A percentile compares a stretch with the other conserved stretches of the same genome.
These are phyloP conservation scores for Casuarius casuarius DNA, from an alignment of 2,113 vertebrate genomes.

Conservation along the genomic window DNA sequence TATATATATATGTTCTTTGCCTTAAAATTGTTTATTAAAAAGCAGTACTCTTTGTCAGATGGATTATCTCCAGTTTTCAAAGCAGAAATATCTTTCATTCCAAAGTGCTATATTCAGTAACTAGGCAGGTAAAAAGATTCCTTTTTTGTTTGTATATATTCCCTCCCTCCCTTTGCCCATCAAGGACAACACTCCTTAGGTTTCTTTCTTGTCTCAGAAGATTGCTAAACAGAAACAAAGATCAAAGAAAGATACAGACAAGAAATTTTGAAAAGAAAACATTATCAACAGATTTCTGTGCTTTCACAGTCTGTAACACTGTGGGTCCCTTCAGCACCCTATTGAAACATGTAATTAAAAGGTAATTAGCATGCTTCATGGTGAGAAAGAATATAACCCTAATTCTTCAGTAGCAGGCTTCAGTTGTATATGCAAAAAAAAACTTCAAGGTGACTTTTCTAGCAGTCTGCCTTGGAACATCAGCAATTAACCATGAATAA, in stretches of 20 bases:
- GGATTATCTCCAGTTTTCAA: background rate
- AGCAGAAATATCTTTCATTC: background rate
- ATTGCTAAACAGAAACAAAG: background rate
- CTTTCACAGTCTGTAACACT: background rate
- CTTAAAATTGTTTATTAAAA: background rate
- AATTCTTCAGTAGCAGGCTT: background rate
- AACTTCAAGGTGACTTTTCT: background rate
- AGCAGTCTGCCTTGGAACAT: background rate
- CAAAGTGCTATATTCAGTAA: background rate
- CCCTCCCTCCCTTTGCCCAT: accelerated
- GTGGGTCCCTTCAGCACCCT: background rate
- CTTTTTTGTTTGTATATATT: background rate
- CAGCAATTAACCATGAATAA: background rate
- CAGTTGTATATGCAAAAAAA: background rate
- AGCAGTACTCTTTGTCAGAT: background rate
- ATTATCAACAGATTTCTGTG: constrained; percentile 12
- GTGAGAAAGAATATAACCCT: background rate
- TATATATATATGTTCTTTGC: background rate
- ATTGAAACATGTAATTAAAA: constrained; percentile 8
- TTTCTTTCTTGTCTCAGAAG: background rate
- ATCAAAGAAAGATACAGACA: background rate
- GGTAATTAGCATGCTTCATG: constrained; percentile 16
- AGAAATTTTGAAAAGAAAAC: constrained; percentile 3
- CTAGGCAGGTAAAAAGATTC: background rate
- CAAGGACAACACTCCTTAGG: background rate